Base-by-base conservation (phyloP, 2,888 invertebrate species). In the Phyto melanocephala region DNA sequence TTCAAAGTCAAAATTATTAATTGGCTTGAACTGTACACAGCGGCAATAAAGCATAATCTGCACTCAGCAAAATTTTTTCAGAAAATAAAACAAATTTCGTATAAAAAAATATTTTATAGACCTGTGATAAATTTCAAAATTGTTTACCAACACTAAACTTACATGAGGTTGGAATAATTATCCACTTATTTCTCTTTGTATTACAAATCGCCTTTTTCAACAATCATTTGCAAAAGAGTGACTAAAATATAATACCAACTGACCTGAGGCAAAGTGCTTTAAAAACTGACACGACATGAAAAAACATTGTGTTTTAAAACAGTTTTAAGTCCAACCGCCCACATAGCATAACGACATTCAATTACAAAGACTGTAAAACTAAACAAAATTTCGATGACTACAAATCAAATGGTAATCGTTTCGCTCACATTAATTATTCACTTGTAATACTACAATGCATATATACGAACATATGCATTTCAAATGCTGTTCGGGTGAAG, bases 231-330 rank as follows among this genome's bases (percentile, higher is more conserved):
- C 20, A 37, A 37, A 8, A 40, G 1, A 35, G 52, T 52, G 67
- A 52, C 15, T 50, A 35, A 37, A 52, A 58, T 35, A 50, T n/a
- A 67, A n/a, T 52, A 52, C 24, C n/a, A n/a, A 24, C 13, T 84
- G 87, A 88, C 87, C 85, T 78, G 80, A 86, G 89, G 87, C 87
- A 86, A 85, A 87, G 87, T 87, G 87, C 87, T 87, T 28, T 28
- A 87, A 80, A 85, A 85, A 87, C 87, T 85, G 87, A 85, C 89
- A 89, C 88, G 88, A 89, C 86, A 86, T 45, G 50, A 10, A 28
- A 50, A 15, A 60, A 37, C 50, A 62, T 37, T 28, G 52, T 62
- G 40, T 52, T 5, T 52, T 11, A 52, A 40, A 42, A 50, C 1
- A 56, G 28, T 68, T 13, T 15, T 60, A 11, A 28, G 40, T 13